Conservation (phyloP, 2,888 invertebrate genomes). For the Philereme transversata region DNA sequence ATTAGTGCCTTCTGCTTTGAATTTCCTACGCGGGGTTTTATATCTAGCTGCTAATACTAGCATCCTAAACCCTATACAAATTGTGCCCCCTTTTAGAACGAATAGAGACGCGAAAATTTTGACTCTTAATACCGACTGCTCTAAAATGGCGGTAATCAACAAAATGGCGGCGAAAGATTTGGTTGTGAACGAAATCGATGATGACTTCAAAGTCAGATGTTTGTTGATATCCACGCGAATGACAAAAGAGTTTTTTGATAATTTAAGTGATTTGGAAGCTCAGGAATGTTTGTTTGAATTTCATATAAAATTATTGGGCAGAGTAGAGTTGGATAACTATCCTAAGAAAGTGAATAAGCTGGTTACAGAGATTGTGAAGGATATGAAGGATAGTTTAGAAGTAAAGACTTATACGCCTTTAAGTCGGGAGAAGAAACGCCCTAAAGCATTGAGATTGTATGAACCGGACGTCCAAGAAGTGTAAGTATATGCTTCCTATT, state of each 20-base stretch:
- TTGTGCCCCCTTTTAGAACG: conserved; percentile 87
- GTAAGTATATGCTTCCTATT: conserved; percentile 82
- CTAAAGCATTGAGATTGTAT: conserved; percentile 91
- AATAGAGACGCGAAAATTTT: conserved; percentile 82
- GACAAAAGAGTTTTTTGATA: conserved; percentile 83
- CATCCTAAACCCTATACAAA: conserved; percentile 83
- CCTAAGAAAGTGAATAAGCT: conserved; percentile 81
- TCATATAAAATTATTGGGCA: conserved; percentile 80
- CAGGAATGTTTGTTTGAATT: conserved; percentile 80
- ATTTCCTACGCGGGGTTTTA: conserved; percentile 90
- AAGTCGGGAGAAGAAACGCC: conserved; percentile 86
- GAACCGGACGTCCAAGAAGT: conserved; percentile 94
- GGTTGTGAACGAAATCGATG: conserved; percentile 72
- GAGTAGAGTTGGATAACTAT: conserved; percentile 85
- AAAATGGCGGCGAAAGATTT: conserved; percentile 85
- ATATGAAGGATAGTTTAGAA: conserved; percentile 77
- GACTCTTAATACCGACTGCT: conserved; percentile 81
- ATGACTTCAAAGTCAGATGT: conserved; percentile 86
- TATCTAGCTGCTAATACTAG: conserved; percentile 87
- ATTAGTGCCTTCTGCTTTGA: conserved; percentile 91
- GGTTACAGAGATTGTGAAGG: conserved; percentile 68
- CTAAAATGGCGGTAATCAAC: conserved; percentile 56
- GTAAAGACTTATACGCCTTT: conserved; percentile 84
- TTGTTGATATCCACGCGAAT: conserved; percentile 83
- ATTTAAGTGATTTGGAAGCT: conserved; percentile 72